A percentile compares a stretch with the other conserved stretches of the same genome.
phyloP scores from a whole-genome alignment of 53 echinoderm and acorn worm genomes.

The Crossaster papposus region DNA sequence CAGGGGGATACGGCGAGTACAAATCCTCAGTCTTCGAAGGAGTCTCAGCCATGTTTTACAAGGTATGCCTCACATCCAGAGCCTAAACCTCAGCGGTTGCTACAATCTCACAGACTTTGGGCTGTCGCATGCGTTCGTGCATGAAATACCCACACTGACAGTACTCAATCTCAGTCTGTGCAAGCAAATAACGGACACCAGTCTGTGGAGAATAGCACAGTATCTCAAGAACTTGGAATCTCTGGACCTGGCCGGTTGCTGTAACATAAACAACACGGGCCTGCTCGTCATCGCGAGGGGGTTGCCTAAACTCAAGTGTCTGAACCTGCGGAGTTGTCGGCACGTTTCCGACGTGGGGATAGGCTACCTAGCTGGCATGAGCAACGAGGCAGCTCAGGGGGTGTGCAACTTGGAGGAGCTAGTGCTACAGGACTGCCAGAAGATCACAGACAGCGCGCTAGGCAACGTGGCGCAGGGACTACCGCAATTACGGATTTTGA shows the following conservation, averaged over 20 bases:
- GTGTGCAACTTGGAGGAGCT: conserved; percentile 82
- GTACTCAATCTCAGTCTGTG: conserved; percentile 98
- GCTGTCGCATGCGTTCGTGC: conserved; percentile 89
- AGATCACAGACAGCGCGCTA: conserved; percentile 89
- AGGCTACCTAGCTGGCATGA: conserved; percentile 81
- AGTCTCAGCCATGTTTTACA: conserved; percentile 95
- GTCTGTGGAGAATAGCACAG: conserved; percentile 91
- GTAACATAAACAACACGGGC: conserved; percentile 96
- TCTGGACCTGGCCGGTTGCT: conserved; percentile 93
- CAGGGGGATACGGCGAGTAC: conserved; percentile 93
- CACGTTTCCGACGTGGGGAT: conserved; percentile 92
- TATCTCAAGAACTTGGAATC: conserved; percentile 88
- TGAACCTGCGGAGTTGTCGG: conserved; percentile 95
- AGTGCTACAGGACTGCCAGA: conserved; percentile 97
- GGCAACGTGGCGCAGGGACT: conserved; percentile 89
- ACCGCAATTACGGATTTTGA: conserved; percentile 74
- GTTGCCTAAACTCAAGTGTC: conserved; percentile 85
- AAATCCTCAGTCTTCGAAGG: conserved; percentile 94
- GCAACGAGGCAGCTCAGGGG: conserved; percentile 69
- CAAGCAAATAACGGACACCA: conserved; percentile 98
- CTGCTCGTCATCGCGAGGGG: conserved; percentile 87
- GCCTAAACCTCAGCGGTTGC: conserved; percentile 98
- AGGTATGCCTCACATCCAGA: conserved; percentile 95
- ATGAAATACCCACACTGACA: conserved; percentile 88
- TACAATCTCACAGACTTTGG: conserved; percentile 98